Evolutionary conservation across 1,140 invertebrate genomes (phyloP).

Genomic region (Pseudobourletiella spinata): DNA sequence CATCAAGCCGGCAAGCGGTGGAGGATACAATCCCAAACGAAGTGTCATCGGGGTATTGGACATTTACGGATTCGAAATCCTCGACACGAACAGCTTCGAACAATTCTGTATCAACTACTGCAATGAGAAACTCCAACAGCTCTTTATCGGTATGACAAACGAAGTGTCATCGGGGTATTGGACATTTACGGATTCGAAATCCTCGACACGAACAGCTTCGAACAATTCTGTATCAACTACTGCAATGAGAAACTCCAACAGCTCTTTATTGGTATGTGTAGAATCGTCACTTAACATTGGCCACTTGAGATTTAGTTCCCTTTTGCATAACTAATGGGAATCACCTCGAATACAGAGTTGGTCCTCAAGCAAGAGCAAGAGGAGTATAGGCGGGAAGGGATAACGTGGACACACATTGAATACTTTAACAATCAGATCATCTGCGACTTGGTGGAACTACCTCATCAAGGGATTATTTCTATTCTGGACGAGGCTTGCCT

Average conservation of each 20-base stretch:
- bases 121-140: constrained; percentile 91
- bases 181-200: constrained; percentile 98
- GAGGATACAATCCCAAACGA: constrained; percentile 46
- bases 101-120: constrained; percentile 92
- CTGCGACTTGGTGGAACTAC: constrained; percentile 5
- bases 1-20: constrained; percentile 50
- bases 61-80: constrained; percentile 97
- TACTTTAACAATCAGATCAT: constrained; percentile 65
- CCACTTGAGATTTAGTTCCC: too few relatives aligned
- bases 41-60: constrained; percentile 91
- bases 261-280: constrained; percentile 79
- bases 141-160: constrained; percentile 79
- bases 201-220: constrained; percentile 56
- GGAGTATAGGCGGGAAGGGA: constrained; percentile 85
- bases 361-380: constrained; percentile 94
- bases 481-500: constrained; percentile 92
- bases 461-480: constrained; percentile 58
- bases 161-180: constrained; percentile 85
- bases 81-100: constrained; percentile 57
- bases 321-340: constrained; percentile 25
- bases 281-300: too few relatives aligned
- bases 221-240: constrained; percentile 89
- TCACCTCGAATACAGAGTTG: constrained; percentile 56
- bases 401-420: constrained; percentile 79
- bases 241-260: constrained; percentile 96